These are phyloP conservation scores for Pararge aegeria DNA, from an alignment of 1,140 invertebrate species.

Conservation along the genomic window DNA sequence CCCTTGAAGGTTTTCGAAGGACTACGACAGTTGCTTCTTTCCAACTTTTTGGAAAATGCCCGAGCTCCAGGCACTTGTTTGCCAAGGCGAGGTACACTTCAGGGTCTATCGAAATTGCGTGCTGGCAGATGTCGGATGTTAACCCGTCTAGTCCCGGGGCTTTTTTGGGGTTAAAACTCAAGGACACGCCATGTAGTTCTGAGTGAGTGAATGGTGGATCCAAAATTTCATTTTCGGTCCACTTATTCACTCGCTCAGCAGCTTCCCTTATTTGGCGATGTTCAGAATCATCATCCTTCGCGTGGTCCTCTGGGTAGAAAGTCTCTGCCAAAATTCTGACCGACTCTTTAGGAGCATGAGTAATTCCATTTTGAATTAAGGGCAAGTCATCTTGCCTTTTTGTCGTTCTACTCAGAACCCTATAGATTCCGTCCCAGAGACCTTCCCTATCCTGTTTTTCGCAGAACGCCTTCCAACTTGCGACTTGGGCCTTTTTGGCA, in stretches of 20 bases:
- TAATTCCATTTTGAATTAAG: constrained; percentile 1
- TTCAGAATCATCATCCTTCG: neutral
- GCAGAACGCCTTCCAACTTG: constrained; percentile 34
- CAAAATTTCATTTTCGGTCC: neutral
- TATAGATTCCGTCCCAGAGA: constrained; percentile 23
- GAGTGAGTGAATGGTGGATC: constrained; percentile 3
- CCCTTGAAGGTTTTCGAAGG: constrained; percentile 14
- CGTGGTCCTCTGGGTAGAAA: constrained; percentile 25
- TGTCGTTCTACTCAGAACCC: constrained; percentile 4
- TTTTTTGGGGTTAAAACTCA: constrained; percentile 18
- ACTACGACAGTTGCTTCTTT: constrained; percentile 18
- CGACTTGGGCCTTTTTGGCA: constrained; percentile 3
- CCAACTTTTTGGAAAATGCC: constrained; percentile 23
- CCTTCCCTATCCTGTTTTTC: constrained; percentile 28
- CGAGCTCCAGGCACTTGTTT: constrained; percentile 7
- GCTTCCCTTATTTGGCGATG: constrained; percentile 10
- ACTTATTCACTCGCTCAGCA: constrained; percentile 3
- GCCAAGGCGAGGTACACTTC: neutral
- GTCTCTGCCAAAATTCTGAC: constrained; percentile 21
- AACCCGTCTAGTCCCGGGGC: constrained; percentile 24
- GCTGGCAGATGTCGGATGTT: constrained; percentile 21
- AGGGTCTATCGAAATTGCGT: neutral
- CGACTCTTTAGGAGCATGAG: constrained; percentile 15
- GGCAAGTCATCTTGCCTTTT: constrained; percentile 22
- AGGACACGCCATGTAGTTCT: neutral